Evolutionary conservation across 2,888 invertebrate genomes (phyloP).

Genomic region (Lochmaea crataegi): DNA sequence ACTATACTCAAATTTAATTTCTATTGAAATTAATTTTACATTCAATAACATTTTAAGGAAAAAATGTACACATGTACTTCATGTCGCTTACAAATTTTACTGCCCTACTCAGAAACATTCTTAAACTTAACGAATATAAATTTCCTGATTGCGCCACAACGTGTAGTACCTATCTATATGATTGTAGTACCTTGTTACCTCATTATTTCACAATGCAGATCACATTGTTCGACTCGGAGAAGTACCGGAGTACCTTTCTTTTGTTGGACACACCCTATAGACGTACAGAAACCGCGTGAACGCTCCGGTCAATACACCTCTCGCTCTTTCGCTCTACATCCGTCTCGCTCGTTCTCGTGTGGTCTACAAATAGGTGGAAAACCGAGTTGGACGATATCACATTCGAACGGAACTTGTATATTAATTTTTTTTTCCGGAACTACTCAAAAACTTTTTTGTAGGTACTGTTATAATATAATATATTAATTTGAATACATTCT

Average conservation of each 20-base stretch:
- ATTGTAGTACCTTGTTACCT: slow-evolving; percentile 25
- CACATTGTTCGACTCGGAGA: slow-evolving; percentile 13
- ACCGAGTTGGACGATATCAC: background rate
- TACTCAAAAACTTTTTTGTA: background rate
- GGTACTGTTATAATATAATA: background rate
- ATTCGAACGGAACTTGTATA: background rate
- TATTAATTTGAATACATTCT: background rate
- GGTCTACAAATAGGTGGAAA: slow-evolving; percentile 8
- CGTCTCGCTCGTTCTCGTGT: slow-evolving; percentile 8
- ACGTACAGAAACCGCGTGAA: slow-evolving; percentile 27
- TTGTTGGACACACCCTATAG: slow-evolving; percentile 40
- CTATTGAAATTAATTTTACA: too few relatives aligned
- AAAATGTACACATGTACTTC: too few relatives aligned
- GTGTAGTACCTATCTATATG: slow-evolving; percentile 9
- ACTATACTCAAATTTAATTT: too few relatives aligned
- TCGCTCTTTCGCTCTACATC: slow-evolving; percentile 14
- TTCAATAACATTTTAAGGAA: too few relatives aligned
- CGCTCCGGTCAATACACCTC: slow-evolving; percentile 23
- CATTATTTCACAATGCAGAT: slow-evolving; percentile 31
- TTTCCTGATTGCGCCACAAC: background rate
- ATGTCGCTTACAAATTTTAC: too few relatives aligned
- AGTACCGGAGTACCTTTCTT: slow-evolving; percentile 27
- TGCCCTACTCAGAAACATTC: too few relatives aligned
- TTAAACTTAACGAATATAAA: background rate
- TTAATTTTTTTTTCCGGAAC: background rate